Evolutionary conservation across 2,888 invertebrate genomes (phyloP).

Genomic region (Temnothorax rugatulus): DNA sequence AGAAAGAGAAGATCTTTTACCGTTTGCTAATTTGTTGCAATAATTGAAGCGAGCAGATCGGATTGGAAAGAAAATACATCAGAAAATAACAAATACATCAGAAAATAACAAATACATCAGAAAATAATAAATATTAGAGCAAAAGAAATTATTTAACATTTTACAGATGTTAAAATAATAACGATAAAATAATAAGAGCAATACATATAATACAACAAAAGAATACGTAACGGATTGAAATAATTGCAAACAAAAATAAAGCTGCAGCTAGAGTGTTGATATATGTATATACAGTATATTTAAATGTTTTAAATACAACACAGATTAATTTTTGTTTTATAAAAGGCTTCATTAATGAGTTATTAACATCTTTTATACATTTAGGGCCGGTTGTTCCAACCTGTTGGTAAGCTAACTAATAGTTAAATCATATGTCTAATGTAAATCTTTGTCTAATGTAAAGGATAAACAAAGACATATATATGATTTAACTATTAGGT

Average conservation of each 20-base stretch:
- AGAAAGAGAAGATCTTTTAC: neutral
- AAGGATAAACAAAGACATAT: too few relatives aligned
- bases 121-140: neutral
- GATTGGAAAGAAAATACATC: neutral
- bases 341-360: neutral
- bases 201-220: too few relatives aligned
- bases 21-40: conserved; percentile 33
- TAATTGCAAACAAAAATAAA: too few relatives aligned
- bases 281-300: neutral
- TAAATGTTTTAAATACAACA: neutral
- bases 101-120: neutral
- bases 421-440: too few relatives aligned
- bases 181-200: neutral
- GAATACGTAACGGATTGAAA: too few relatives aligned
- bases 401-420: too few relatives aligned
- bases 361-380: neutral
- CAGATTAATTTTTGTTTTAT: neutral
- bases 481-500: too few relatives aligned
- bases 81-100: neutral
- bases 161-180: neutral
- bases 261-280: neutral
- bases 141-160: neutral
- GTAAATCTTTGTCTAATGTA: too few relatives aligned
- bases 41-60: conserved; percentile 21
- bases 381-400: too few relatives aligned